Base-by-base conservation (phyloP, 2,888 invertebrate genomes). In the Dascillus cervinus region DNA sequence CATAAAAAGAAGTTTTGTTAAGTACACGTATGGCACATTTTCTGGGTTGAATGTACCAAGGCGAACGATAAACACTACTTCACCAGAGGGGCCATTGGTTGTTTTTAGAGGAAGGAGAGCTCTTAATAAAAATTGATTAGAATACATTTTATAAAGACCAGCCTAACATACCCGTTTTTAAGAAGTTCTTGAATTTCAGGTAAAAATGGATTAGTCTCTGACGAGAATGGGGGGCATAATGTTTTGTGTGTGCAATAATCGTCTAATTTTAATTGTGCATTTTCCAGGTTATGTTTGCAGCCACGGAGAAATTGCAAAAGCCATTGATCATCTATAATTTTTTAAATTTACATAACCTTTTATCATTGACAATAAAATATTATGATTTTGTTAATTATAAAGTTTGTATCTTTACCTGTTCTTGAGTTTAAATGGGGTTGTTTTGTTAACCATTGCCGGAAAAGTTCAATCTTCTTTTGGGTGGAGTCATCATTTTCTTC, bases 271-370 rank as follows among this genome's bases (percentile, higher is more conserved):
- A 72, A 67, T 47, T 79, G 79, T 2, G 74, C 64, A 23, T 69
- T 61, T 49, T 77, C 75, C 47, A 79, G 53, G 41, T 76, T 77
- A 53, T 67, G 77, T 55, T 79, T 79, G 49, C 74, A 75, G 13
- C 78, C 77, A 3, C 80, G 66, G 8, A 80, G 60, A 53, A 78
- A 80, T 2, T 70, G 60, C 3, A 74, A 47, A 23, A 27, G 9
- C 27, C 27, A 27, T 19, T 27, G 27, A 11, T 27, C 17, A 6
- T 27, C 27, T 27, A 20, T 4, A 27, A 9, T n/a, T n/a, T n/a
- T n/a, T n/a, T n/a, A n/a, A n/a, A n/a, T n/a, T n/a, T n/a, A n/a
- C n/a, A n/a, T n/a, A n/a, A n/a, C n/a, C n/a, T n/a, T n/a, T n/a
- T n/a, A n/a, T n/a, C n/a, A n/a, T n/a, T n/a, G n/a, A n/a, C n/a